A percentile compares a stretch with the other conserved stretches of the same genome.
phyloP scores from a whole-genome alignment of 35 echinoderm and acorn worm genomes.

The Amphiura filiformis region DNA sequence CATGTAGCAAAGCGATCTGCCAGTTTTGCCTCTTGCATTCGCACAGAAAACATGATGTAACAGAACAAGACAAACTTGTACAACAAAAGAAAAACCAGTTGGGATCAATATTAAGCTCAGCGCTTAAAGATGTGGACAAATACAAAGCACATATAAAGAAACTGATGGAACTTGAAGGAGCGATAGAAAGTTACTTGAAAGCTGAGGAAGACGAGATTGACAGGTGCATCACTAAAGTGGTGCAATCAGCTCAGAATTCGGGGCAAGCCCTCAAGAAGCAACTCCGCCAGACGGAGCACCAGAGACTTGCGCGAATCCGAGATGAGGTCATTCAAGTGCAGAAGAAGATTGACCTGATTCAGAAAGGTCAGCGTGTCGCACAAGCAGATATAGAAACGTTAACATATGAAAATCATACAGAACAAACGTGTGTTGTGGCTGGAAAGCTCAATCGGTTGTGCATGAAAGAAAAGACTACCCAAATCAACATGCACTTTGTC shows the following conservation, averaged over 20 bases:
- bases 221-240: neutral
- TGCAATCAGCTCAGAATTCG: neutral
- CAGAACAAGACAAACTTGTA: neutral
- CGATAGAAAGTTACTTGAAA: neutral
- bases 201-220: neutral
- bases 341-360: neutral
- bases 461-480: neutral
- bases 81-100: neutral
- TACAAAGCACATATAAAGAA: neutral
- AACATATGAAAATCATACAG: neutral
- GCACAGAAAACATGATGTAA: conserved; percentile 4
- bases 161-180: neutral
- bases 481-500: neutral
- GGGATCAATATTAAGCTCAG: neutral
- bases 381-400: neutral
- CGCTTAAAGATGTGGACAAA: neutral
- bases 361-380: neutral
- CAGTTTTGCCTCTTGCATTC: neutral
- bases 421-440: neutral
- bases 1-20: neutral
- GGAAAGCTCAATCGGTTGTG: neutral
- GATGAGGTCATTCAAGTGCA: neutral
- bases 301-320: neutral
- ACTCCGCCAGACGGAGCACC: neutral
- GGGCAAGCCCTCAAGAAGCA: neutral